Evolutionary conservation across 2,113 vertebrate genomes (phyloP).

Genomic region (Calidris pygmaea): DNA sequence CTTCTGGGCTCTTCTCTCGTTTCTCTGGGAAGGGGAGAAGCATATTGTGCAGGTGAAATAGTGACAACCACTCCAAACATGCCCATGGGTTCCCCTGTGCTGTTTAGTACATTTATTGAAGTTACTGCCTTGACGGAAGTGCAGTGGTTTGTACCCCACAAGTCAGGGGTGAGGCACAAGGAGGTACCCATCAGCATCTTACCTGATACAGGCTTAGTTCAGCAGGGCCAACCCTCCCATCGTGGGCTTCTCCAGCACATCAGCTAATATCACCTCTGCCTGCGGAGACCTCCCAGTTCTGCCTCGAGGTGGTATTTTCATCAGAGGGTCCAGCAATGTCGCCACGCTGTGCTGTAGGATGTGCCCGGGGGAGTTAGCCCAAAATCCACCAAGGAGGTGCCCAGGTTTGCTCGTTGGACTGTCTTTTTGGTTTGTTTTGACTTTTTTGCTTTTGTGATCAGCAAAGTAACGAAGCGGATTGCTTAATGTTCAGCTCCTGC

Average conservation of each 20-base stretch:
- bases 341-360: neutral
- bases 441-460: neutral
- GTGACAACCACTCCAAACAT: neutral
- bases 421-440: neutral
- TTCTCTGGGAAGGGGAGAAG: neutral
- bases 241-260: neutral
- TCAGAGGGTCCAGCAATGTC: neutral
- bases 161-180: neutral
- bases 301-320: neutral
- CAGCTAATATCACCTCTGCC: neutral
- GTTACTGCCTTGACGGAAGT: neutral
- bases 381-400: neutral
- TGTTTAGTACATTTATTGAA: neutral
- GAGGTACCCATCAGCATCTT: neutral
- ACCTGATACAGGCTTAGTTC: neutral
- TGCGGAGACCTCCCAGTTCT: neutral
- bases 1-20: neutral
- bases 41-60: rapidly evolving
- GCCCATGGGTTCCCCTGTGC: neutral
- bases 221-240: neutral
- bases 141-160: neutral
- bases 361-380: neutral
- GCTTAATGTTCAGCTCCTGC: neutral
- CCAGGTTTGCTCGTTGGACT: neutral
- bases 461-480: neutral